Percentiles rank a stretch among this genome's conserved stretches.
phyloP scores from a whole-genome alignment of 1,140 invertebrate species.

The Dryas iulia region DNA sequence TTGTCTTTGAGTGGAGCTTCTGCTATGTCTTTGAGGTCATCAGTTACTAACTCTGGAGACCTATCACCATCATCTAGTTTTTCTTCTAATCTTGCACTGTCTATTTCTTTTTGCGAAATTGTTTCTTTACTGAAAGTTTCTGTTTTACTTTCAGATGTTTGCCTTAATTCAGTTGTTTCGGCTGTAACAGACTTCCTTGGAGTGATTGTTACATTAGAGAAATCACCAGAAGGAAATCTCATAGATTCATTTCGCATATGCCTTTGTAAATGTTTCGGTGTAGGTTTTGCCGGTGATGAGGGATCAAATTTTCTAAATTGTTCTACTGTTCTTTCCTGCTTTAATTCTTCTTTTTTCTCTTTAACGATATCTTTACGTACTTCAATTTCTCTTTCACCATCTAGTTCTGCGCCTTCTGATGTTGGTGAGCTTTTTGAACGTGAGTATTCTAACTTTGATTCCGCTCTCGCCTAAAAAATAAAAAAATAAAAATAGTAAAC shows the following conservation, averaged over 20 bases:
- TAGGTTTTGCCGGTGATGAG: conserved; percentile 74
- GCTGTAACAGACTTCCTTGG: conserved; percentile 69
- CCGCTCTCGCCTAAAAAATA: conserved; percentile 52
- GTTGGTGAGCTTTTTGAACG: conserved; percentile 56
- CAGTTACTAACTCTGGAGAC: conserved; percentile 63
- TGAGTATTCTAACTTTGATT: conserved; percentile 62
- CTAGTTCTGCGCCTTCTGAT: conserved; percentile 54
- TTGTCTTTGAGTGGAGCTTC: conserved; percentile 74
- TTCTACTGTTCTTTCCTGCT: conserved; percentile 59
- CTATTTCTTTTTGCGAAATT: conserved; percentile 74
- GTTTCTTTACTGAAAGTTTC: conserved; percentile 59
- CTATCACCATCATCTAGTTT: conserved; percentile 71
- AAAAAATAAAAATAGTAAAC: neutral
- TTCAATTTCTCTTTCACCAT: conserved; percentile 49
- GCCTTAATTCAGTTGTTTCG: conserved; percentile 62
- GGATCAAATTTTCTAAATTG: conserved; percentile 71
- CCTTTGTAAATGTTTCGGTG: conserved; percentile 76
- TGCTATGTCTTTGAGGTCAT: conserved; percentile 70
- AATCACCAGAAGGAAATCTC: conserved; percentile 78
- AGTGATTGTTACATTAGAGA: conserved; percentile 76
- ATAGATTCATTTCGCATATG: conserved; percentile 80
- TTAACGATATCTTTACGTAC: conserved; percentile 41
- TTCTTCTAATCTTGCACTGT: conserved; percentile 68
- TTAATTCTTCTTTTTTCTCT: conserved; percentile 54
- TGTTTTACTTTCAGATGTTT: conserved; percentile 53